Percentiles rank a stretch among this genome's conserved stretches.
phyloP scores from a whole-genome alignment of 2,888 invertebrate species.

The Phrixothrix hirtus region DNA sequence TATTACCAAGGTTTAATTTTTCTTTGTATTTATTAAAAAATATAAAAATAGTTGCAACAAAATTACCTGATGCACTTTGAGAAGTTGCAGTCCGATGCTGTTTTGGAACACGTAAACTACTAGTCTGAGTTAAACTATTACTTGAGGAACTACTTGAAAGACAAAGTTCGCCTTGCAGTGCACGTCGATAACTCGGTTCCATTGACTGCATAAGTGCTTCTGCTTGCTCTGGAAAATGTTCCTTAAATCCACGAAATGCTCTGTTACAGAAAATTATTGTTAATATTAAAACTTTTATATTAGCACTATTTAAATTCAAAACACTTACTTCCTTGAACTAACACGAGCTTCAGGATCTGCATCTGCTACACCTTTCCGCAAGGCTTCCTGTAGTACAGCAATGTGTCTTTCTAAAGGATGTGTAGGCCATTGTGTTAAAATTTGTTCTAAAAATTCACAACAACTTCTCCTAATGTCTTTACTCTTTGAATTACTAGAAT shows the following conservation, averaged over 20 bases:
- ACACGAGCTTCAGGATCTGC: slow-evolving; percentile 90
- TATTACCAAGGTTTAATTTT: slow-evolving; percentile 17
- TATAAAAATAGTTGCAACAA: neutral
- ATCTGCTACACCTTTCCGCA: slow-evolving; percentile 86
- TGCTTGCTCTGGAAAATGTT: slow-evolving; percentile 89
- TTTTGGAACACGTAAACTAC: slow-evolving; percentile 53
- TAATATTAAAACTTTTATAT: no score
- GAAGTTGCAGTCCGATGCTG: slow-evolving; percentile 49
- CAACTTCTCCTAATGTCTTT: slow-evolving; percentile 82
- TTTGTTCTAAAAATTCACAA: slow-evolving; percentile 81
- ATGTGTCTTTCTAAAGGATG: slow-evolving; percentile 81
- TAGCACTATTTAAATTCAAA: no score
- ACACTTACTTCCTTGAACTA: slow-evolving; percentile 75
- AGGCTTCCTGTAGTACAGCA: slow-evolving; percentile 75
- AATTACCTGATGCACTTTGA: slow-evolving; percentile 52
- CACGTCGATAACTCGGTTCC: slow-evolving; percentile 75
- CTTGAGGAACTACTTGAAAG: slow-evolving; percentile 61
- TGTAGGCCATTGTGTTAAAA: slow-evolving; percentile 88
- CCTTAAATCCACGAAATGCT: slow-evolving; percentile 88
- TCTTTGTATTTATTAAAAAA: neutral
- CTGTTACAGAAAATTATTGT: slow-evolving; percentile 56
- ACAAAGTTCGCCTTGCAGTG: slow-evolving; percentile 63
- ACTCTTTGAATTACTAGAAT: slow-evolving; percentile 81
- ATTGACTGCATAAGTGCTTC: slow-evolving; percentile 81
- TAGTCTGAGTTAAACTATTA: slow-evolving; percentile 57